Conservation (phyloP, 2,797 vertebrate species). For the Tokudaia muenninki region DNA sequence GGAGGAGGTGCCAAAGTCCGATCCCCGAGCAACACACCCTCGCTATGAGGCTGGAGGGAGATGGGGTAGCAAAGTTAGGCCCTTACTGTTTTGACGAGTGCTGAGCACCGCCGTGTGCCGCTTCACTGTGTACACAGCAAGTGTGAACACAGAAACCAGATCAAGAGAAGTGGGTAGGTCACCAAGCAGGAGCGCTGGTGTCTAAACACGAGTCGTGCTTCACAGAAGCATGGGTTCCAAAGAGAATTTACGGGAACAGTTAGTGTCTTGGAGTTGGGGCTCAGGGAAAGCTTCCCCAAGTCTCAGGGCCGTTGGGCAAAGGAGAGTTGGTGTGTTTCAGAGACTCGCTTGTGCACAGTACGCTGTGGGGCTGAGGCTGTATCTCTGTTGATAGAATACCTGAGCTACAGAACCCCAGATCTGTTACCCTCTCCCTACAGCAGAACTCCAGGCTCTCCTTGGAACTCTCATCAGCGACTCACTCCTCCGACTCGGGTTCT, state of each 20-base stretch:
- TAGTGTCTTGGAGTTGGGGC: not conserved
- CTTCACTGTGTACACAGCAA: not conserved
- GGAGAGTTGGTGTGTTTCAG: not conserved
- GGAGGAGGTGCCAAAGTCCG: constrained; percentile 72
- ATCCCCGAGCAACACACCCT: not conserved
- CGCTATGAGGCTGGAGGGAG: not conserved
- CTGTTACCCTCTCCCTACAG: not conserved
- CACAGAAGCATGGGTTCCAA: not conserved
- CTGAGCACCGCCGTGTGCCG: not conserved
- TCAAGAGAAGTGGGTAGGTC: not conserved
- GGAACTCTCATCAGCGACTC: not conserved
- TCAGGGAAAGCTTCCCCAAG: not conserved
- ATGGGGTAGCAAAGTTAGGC: not conserved
- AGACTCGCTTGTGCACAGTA: not conserved
- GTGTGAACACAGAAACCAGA: not conserved
- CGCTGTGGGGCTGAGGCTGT: not conserved
- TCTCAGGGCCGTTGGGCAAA: not conserved
- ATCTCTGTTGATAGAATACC: not conserved
- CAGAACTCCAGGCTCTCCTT: not conserved
- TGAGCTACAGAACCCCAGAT: not conserved
- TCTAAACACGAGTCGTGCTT: not conserved
- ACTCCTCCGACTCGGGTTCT: not conserved
- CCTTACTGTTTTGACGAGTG: not conserved
- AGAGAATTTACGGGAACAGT: not conserved
- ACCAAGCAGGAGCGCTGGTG: not conserved